Evolutionary conservation across 2,888 invertebrate genomes (phyloP), one percentile per base, ranked within the genome.

Genomic region (Carcina quercana): DNA sequence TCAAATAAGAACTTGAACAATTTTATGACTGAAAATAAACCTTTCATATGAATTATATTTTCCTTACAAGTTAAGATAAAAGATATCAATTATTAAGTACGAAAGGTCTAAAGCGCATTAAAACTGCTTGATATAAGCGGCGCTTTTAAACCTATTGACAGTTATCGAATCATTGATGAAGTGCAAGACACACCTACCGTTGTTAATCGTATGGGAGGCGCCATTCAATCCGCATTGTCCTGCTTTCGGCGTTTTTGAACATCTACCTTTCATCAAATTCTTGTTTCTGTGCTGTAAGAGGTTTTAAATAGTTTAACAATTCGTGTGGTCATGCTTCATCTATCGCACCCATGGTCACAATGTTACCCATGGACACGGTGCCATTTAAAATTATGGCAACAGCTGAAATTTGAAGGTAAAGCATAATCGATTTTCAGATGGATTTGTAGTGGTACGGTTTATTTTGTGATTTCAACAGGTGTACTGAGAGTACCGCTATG

Each of bases 181-280:
- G n/a, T n/a, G n/a, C 47, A 36, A 10, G 64, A 63, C 80, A 74
- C 78, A 74, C 82, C 80, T 75, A 62, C 70, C 59, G 65, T 58
- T 50, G 48, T 46, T 67, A 55, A 57, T 50, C 50, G 50, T 55
- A 53, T 51, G 41, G 47, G 45, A 60, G 52, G 60, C 55, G 54
- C 59, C 57, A 58, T 57, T 57, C 43, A 62, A 52, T 58, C 57
- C 47, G 51, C 55, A 51, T 50, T 50, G 53, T 50, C 50, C 52
- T 58, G n/a, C n/a, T 52, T 56, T 56, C 40, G 50, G 47, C 56
- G 53, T 55, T n/a, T n/a, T n/a, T n/a, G n/a, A n/a, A n/a, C n/a
- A n/a, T n/a, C n/a, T n/a, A n/a, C n/a, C n/a, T n/a, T n/a, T n/a
- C n/a, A n/a, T n/a, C n/a, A n/a, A n/a, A n/a, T n/a, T n/a, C n/a